Evolutionary conservation across 1,140 invertebrate species (phyloP).

Genomic region (fruit fly (Drosophila melanogaster)): DNA sequence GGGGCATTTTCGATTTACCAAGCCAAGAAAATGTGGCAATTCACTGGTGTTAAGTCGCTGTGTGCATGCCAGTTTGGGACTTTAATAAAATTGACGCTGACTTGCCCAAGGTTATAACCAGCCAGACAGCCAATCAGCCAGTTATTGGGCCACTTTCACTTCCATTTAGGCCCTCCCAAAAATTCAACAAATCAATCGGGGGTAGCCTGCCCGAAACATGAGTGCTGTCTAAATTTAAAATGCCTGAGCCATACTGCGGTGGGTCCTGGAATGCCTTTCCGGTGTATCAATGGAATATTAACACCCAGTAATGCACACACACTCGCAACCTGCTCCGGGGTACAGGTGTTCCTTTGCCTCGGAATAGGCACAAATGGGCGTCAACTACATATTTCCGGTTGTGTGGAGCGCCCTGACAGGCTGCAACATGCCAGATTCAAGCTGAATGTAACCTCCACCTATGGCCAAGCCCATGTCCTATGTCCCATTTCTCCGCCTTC

Average conservation of each 20-base stretch:
- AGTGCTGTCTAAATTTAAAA: slow-evolving; percentile 55
- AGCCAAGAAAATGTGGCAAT: slow-evolving; percentile 9
- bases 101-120: slow-evolving; percentile 54
- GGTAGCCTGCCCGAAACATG: slow-evolving; percentile 24
- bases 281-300: slow-evolving; percentile 42
- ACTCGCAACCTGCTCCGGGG: background rate
- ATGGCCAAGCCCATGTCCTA: slow-evolving; percentile 35
- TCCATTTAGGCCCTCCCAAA: slow-evolving; percentile 52
- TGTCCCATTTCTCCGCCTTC: slow-evolving; percentile 3
- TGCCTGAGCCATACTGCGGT: slow-evolving; percentile 30
- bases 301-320: slow-evolving; percentile 25
- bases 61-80: slow-evolving; percentile 31
- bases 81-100: slow-evolving; percentile 60
- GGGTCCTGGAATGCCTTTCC: slow-evolving; percentile 39
- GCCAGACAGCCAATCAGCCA: slow-evolving; percentile 51
- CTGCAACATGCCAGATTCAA: slow-evolving; percentile 67
- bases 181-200: slow-evolving; percentile 70
- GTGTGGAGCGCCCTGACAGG: slow-evolving; percentile 61
- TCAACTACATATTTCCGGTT: slow-evolving; percentile 81
- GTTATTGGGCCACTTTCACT: slow-evolving; percentile 62
- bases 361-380: slow-evolving; percentile 71
- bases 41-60: slow-evolving; percentile 1
- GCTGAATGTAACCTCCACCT: slow-evolving; percentile 29
- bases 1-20: background rate
- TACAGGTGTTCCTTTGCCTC: slow-evolving; percentile 40